Base-by-base conservation (phyloP, 2,888 invertebrate species). In the Ischnura elegans region DNA sequence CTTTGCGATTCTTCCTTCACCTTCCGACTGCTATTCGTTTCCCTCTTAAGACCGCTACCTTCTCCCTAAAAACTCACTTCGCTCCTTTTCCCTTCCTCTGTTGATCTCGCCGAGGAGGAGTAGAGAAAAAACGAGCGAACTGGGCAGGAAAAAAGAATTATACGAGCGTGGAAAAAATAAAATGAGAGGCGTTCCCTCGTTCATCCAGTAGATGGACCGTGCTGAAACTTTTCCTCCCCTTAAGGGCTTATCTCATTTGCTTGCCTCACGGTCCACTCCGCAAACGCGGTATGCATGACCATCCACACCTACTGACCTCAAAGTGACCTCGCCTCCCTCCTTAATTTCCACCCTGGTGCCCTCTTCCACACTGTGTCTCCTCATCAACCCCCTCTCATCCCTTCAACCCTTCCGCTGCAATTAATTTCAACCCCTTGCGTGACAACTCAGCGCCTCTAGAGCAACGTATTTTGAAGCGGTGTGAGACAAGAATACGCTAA, bases 271-370 rank as follows among this genome's bases (percentile, higher is more conserved):
- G 10, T n/a, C 86, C 86, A 43, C 16, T 46, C 86, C 86, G n/a
- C 87, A 0, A 51, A 55, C 42, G 87, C 51, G 47, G 87, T 47
- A 87, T 76, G 76, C 76, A 76, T 76, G 51, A 87, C 87, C 87
- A 87, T 87, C 87, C 87, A 87, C 87, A 87, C 87, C 87, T 87
- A 87, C 87, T 87, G 87, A 87, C 87, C 87, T 51, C 87, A 87
- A 87, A 87, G 51, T 87, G 51, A 51, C 87, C 87, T 87, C 46
- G 47, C 46, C 45, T 46, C 10, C 45, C 86, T 45, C 46, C 86
- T n/a, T 25, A 10, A 46, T 46, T 45, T 86, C 86, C n/a, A n/a
- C 45, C 43, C 43, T 25, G 25, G 10, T 46, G 25, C 86, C 46
- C n/a, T 51, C 51, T 19, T 19, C 8, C 8, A 2, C 42, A 36